These are phyloP conservation scores for Chelidonichthys spinosus DNA, from an alignment of 2,797 vertebrate genomes.

Conservation along the genomic window DNA sequence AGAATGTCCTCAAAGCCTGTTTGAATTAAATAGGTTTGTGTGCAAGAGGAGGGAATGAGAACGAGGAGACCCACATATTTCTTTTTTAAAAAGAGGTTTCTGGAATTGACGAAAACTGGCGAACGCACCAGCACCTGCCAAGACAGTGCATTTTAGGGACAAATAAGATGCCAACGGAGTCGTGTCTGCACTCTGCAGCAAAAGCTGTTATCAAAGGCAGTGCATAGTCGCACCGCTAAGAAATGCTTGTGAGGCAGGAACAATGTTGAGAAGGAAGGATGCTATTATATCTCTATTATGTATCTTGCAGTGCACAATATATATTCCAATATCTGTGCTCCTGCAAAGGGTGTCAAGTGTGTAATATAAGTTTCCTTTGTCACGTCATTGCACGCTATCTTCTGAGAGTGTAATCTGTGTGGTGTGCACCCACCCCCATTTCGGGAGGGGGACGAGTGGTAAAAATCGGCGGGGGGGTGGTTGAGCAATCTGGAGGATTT, in stretches of 20 bases:
- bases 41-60: slow-evolving; percentile 3
- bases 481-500: slow-evolving; percentile 70
- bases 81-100: slow-evolving; percentile 19
- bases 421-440: slow-evolving; percentile 22
- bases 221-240: slow-evolving; percentile 37
- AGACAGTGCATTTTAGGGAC: slow-evolving; percentile 50
- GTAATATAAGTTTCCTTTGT: slow-evolving; percentile 57
- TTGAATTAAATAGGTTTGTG: slow-evolving; percentile 40
- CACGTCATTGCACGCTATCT: slow-evolving; percentile 33
- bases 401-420: slow-evolving; percentile 52
- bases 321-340: slow-evolving; percentile 34
- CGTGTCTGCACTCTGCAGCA: slow-evolving; percentile 66
- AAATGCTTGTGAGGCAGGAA: slow-evolving; percentile 53
- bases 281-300: slow-evolving; percentile 49
- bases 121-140: slow-evolving; percentile 33
- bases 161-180: slow-evolving; percentile 55
- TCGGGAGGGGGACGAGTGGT: slow-evolving; percentile 35
- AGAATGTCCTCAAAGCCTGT: slow-evolving; percentile 38
- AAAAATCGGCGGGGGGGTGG: slow-evolving; percentile 28
- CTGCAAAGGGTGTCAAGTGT: slow-evolving; percentile 17
- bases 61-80: slow-evolving; percentile 19
- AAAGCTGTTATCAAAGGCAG: slow-evolving; percentile 50
- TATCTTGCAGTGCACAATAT: slow-evolving; percentile 23
- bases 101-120: slow-evolving; percentile 41
- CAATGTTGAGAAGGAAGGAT: slow-evolving; percentile 39